Evolutionary conservation across 2,113 vertebrate species (phyloP).

Genomic region (Coptodon bakossiorum): DNA sequence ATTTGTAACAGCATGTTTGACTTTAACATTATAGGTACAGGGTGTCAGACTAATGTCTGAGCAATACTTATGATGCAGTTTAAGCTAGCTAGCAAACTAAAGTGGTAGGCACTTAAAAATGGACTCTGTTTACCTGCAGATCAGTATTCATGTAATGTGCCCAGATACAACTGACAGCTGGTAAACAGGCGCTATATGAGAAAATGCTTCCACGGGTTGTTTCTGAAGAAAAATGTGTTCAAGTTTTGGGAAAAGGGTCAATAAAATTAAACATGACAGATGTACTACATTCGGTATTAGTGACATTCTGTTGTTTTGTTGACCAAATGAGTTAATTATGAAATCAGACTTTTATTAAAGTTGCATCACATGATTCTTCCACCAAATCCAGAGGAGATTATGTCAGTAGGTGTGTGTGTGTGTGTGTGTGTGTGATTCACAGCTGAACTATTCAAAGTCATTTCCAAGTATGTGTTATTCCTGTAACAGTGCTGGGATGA

Average conservation of each 20-base stretch:
- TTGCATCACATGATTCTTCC: neutral
- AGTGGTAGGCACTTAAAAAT: neutral
- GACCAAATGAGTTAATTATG: neutral
- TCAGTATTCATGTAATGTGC: neutral
- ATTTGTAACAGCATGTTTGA: neutral
- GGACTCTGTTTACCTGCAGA: neutral
- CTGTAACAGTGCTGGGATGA: slow-evolving; percentile 40
- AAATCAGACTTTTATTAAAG: neutral
- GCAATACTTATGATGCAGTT: neutral
- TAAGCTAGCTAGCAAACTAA: neutral
- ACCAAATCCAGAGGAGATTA: neutral
- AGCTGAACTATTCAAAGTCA: slow-evolving; percentile 19
- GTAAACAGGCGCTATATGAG: neutral
- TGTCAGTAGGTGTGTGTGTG: neutral
- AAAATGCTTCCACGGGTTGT: neutral
- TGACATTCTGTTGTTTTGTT: neutral
- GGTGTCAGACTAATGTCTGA: neutral
- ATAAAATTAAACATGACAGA: neutral
- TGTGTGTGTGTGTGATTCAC: slow-evolving; percentile 16
- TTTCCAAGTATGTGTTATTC: slow-evolving; percentile 62
- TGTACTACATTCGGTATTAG: neutral
- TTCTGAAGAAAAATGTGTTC: neutral
- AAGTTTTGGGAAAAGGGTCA: neutral
- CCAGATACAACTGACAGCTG: neutral
- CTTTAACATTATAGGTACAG: neutral